phyloP scores from a whole-genome alignment of 1,140 invertebrate species.

The Drosophila triauraria region DNA sequence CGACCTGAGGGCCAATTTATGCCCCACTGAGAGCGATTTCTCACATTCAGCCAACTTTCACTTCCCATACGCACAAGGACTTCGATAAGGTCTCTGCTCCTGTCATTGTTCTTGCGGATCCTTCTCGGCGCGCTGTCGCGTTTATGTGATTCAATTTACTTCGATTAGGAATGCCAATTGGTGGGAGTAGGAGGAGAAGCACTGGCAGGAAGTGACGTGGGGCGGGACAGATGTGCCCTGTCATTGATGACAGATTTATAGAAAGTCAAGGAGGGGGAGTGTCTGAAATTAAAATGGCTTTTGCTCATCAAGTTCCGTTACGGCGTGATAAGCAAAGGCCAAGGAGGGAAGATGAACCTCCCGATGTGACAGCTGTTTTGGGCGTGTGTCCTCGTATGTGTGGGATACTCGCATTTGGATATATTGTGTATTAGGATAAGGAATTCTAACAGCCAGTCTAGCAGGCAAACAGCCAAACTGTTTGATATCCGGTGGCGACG shows the following conservation, averaged over 20 bases:
- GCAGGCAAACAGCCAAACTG: slow-evolving; percentile 48
- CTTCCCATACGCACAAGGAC: slow-evolving; percentile 8
- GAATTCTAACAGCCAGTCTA: slow-evolving; percentile 54
- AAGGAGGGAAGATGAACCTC: slow-evolving; percentile 15
- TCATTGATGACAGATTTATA: slow-evolving; percentile 74
- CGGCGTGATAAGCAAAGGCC: slow-evolving; percentile 34
- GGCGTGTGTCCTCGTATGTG: slow-evolving; percentile 23
- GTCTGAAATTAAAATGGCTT: slow-evolving; percentile 74
- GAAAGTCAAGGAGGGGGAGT: slow-evolving; percentile 56
- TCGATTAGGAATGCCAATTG: slow-evolving; percentile 78
- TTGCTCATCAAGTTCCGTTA: slow-evolving; percentile 70
- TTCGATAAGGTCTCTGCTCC: slow-evolving; percentile 2
- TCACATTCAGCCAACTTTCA: slow-evolving; percentile 19
- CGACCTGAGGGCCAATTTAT: slow-evolving; percentile 53
- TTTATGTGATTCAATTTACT: slow-evolving; percentile 79
- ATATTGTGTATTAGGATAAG: slow-evolving; percentile 37
- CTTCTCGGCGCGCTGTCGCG: slow-evolving; percentile 33
- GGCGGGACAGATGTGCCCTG: slow-evolving; percentile 29
- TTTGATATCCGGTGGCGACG: slow-evolving; percentile 77
- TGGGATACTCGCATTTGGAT: slow-evolving; percentile 47
- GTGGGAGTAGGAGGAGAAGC: background rate
- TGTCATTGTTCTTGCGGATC: slow-evolving; percentile 20
- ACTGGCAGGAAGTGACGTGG: background rate
- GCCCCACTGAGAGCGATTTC: slow-evolving; percentile 29
- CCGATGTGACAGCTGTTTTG: slow-evolving; percentile 40